Evolutionary conservation across 2,888 invertebrate species (phyloP).

Genomic region (Desoria tigrina): DNA sequence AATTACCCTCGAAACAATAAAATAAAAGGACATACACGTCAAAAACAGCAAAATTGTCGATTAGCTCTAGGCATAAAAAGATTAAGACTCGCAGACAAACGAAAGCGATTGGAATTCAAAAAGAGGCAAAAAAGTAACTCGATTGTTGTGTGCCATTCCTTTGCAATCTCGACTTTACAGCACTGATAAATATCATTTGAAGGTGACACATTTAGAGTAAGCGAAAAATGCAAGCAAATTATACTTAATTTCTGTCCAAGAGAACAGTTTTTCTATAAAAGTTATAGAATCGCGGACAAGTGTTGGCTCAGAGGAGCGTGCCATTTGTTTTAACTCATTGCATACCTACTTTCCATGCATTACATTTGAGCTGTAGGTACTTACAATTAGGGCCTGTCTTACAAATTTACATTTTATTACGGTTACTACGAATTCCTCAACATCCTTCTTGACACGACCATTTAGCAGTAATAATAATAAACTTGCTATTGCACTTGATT

Average conservation of each 20-base stretch:
- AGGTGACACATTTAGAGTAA: slow-evolving; percentile 5
- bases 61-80: slow-evolving; percentile 17
- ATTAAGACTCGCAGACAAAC: slow-evolving; percentile 15
- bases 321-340: too few relatives aligned
- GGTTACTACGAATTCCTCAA: slow-evolving; percentile 6
- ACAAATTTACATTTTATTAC: slow-evolving; percentile 9
- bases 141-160: neutral
- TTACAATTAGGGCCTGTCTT: too few relatives aligned
- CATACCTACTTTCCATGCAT: too few relatives aligned
- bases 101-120: neutral
- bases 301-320: too few relatives aligned
- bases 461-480: neutral
- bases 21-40: slow-evolving; percentile 14
- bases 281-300: too few relatives aligned
- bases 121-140: neutral
- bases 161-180: neutral
- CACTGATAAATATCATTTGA: slow-evolving; percentile 10
- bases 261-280: slow-evolving; percentile 5
- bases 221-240: neutral
- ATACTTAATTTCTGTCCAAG: slow-evolving; percentile 3
- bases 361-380: too few relatives aligned
- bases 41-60: slow-evolving; percentile 14
- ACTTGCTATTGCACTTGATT: slow-evolving; percentile 15
- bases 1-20: slow-evolving; percentile 19
- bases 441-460: neutral